Evolutionary conservation across 2,113 vertebrate species (phyloP).

Genomic region (Stictonetta naevosa): DNA sequence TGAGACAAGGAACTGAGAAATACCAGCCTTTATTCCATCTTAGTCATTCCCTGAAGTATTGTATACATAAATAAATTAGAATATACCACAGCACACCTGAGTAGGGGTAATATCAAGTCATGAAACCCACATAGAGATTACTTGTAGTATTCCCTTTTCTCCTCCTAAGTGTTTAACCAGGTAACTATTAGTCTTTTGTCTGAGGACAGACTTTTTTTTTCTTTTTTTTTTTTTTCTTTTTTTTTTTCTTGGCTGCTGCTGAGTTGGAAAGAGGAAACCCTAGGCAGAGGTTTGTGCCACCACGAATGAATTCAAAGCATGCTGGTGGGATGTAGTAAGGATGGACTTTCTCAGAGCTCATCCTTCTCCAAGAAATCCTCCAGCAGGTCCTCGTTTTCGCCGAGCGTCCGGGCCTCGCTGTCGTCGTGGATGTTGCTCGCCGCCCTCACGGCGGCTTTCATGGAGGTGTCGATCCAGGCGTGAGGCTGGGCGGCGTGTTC

Average conservation of each 20-base stretch:
- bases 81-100: rapidly evolving
- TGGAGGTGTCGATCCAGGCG: conserved; percentile 85
- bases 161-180: background rate
- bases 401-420: rapidly evolving
- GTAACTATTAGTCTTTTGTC: background rate
- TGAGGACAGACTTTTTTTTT: no score
- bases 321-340: background rate
- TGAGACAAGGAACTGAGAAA: background rate
- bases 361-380: rapidly evolving
- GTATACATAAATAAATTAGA: background rate
- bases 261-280: background rate
- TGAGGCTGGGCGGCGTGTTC: conserved; percentile 85
- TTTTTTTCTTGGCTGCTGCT: rapidly evolving
- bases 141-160: background rate
- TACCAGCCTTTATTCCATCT: background rate
- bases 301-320: rapidly evolving
- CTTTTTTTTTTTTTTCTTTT: no score
- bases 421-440: conserved; percentile 75
- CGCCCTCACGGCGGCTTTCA: conserved; percentile 83
- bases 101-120: background rate
- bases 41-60: no score
- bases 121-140: background rate
- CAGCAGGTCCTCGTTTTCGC: rapidly evolving
- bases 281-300: rapidly evolving
- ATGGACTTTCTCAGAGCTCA: background rate